phyloP scores from a whole-genome alignment of 2,113 vertebrate species.

The Lepus americanus region DNA sequence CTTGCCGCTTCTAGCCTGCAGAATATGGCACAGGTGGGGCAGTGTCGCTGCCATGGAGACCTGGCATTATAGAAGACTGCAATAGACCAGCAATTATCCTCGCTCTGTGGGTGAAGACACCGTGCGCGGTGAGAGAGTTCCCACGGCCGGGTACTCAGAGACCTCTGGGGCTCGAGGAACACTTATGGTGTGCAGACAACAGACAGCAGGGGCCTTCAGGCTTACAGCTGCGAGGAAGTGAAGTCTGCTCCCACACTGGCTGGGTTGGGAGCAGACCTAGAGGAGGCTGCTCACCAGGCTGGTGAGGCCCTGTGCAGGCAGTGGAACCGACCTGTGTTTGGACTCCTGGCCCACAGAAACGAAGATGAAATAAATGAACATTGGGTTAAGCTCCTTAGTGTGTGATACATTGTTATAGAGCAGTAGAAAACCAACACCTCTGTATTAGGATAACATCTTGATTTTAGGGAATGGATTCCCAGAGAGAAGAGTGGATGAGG shows the following conservation, averaged over 20 bases:
- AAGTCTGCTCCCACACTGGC: not conserved
- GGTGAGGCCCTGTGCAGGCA: not conserved
- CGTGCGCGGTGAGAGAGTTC: not conserved
- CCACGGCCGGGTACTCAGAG: not conserved
- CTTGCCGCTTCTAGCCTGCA: not conserved
- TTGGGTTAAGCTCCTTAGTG: not conserved
- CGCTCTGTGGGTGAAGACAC: not conserved
- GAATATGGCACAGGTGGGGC: not conserved
- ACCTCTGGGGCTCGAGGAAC: not conserved
- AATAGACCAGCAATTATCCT: not conserved
- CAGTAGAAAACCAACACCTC: not conserved
- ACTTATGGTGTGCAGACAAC: not conserved
- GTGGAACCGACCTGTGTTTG: not conserved
- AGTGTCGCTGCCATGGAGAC: not conserved
- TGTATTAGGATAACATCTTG: not conserved
- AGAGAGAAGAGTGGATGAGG: not conserved
- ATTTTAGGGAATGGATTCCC: not conserved
- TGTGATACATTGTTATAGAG: not conserved
- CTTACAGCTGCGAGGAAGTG: not conserved
- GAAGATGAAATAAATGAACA: not conserved
- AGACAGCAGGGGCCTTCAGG: not conserved
- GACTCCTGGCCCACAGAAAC: not conserved
- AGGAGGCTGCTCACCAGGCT: not conserved
- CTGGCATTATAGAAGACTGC: not conserved
- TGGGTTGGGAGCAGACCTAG: not conserved